Base-by-base conservation (phyloP, 53 echinoderm and acorn worm species). In the Patiria pectinifera region DNA sequence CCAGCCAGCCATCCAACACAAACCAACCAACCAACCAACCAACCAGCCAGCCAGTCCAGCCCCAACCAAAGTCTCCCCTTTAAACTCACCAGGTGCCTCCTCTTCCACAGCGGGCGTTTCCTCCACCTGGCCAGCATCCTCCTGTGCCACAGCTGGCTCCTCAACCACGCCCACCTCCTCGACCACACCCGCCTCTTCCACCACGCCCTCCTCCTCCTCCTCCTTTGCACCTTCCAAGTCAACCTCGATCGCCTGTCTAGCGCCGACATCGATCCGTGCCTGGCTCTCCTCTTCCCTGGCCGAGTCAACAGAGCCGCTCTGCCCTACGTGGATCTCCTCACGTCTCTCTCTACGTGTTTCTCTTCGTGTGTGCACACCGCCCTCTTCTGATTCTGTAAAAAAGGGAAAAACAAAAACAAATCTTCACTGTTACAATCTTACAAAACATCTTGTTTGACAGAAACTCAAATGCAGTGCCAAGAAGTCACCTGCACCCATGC, bases 141-240 rank as follows among this genome's bases (percentile, higher is more conserved):
- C 89, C 83, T 76, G 91, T 62, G 84, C 77, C 82, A 75, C 81
- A n/a, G 15, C 61, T 6, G 11, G 45, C 45, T 89, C 89, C 45
- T 62, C 76, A 11, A 35, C 35, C 35, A 35, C 35, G 35, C 35
- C 35, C 35, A 35, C 35, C 35, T 35, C 35, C 35, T 35, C 35
- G 35, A 80, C 45, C 45, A 53, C 66, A 4, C 62, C 79, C 13
- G 83, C 76, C 21, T 89, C 92, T 60, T 94, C 92, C 16, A 71
- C 71, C 15, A 76, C 84, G 3, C 86, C 87, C 4, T 59, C 46
- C 71, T 78, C 71, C 62, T 91, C 94, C 43, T 95, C 79, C 91
- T 93, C 92, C 10, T 82, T 62, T 9, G 93, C 78, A 43, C 96
- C 94, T 66, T 84, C 89, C 87, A 96, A 94, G 59, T 94, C 79